phyloP scores from a whole-genome alignment of 2,888 invertebrate genomes.

The Yponomeuta sedellus region DNA sequence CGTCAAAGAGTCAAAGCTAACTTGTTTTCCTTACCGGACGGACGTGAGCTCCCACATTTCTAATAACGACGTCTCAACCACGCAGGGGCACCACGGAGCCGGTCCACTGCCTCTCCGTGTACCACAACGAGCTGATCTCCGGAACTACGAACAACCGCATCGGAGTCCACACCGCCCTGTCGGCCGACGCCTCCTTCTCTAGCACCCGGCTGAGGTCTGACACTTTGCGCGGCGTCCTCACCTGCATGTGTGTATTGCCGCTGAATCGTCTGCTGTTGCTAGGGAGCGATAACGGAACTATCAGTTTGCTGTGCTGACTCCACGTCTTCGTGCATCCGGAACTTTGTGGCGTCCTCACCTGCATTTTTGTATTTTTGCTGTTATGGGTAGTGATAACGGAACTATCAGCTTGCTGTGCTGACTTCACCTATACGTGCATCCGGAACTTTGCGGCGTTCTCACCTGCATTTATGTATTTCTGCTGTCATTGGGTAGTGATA shows the following conservation, averaged over 20 bases:
- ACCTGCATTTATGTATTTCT: too few species aligned
- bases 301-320: slow-evolving; percentile 85
- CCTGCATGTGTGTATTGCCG: slow-evolving; percentile 92
- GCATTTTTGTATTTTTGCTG: slow-evolving; percentile 93
- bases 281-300: slow-evolving; percentile 94
- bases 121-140: slow-evolving; percentile 88
- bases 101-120: slow-evolving; percentile 89
- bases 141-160: slow-evolving; percentile 96
- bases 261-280: slow-evolving; percentile 91
- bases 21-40: too few species aligned
- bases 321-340: neutral
- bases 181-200: slow-evolving; percentile 84
- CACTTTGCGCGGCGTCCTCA: slow-evolving; percentile 93
- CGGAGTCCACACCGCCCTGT: slow-evolving; percentile 87
- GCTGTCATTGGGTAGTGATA: too few species aligned
- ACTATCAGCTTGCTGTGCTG: too few species aligned
- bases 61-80: neutral
- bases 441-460: too few species aligned
- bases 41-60: too few species aligned
- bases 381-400: too few species aligned
- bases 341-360: slow-evolving; percentile 93
- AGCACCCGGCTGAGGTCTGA: slow-evolving; percentile 92
- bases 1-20: too few species aligned
- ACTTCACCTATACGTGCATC: too few species aligned
- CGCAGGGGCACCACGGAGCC: slow-evolving; percentile 92